Evolutionary conservation across 2,888 invertebrate species (phyloP).

Genomic region (Dioctria rufipes): DNA sequence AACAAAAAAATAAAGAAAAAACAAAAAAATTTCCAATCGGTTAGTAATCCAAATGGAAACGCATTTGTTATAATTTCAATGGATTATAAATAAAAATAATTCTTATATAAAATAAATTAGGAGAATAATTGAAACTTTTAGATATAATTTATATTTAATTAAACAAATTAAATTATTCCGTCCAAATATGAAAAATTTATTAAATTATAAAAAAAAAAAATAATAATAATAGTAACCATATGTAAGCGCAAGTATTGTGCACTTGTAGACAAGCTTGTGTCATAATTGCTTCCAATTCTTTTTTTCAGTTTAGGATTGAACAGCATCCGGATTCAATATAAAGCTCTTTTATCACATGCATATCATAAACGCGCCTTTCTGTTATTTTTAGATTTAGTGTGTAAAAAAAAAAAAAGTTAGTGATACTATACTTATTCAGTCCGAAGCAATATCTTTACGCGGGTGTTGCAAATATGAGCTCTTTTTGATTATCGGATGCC

Average conservation of each 20-base stretch:
- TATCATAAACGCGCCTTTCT: conserved; percentile 51
- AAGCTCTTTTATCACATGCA: conserved; percentile 37
- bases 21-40: background rate
- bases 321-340: background rate
- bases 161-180: conserved; percentile 53
- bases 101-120: conserved; percentile 12
- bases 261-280: background rate
- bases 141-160: conserved; percentile 49
- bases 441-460: conserved; percentile 14
- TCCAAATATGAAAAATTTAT: conserved; percentile 44
- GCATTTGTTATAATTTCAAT: conserved; percentile 45
- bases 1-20: background rate
- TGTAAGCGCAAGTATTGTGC: background rate
- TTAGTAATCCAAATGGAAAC: background rate
- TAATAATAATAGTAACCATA: conserved; percentile 13
- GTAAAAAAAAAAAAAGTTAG: conserved; percentile 26
- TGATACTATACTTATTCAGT: conserved; percentile 38
- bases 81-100: no score
- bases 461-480: conserved; percentile 36
- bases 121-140: conserved; percentile 29
- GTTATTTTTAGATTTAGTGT: conserved; percentile 48
- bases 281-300: background rate
- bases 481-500: background rate
- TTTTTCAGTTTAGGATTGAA: background rate
- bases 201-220: conserved; percentile 31